Conservation (phyloP, 1,140 invertebrate species). For the Paralvinella palmiformis region DNA sequence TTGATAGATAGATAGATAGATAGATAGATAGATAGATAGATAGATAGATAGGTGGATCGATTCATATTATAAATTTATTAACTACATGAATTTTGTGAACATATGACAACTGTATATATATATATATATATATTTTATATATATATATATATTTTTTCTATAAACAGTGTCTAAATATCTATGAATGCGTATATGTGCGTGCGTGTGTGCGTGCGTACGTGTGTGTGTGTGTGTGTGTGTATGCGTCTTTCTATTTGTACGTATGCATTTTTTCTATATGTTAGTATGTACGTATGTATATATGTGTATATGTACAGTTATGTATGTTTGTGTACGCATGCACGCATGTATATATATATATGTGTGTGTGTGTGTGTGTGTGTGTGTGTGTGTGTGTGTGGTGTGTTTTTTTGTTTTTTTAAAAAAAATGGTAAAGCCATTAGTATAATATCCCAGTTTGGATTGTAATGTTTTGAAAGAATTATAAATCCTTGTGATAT, state of each 20-base stretch:
- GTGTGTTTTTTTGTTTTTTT: background rate
- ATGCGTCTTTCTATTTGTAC: constrained; percentile 20
- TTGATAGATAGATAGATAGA: too few relatives aligned
- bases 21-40: too few relatives aligned
- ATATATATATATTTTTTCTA: too few relatives aligned
- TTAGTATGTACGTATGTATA: constrained; percentile 21
- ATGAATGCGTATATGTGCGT: constrained; percentile 20
- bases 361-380: constrained; percentile 17
- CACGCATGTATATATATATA: constrained; percentile 13
- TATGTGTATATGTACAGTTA: constrained; percentile 17
- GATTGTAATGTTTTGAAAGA: too few relatives aligned
- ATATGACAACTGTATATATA: too few relatives aligned
- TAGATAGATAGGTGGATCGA: too few relatives aligned
- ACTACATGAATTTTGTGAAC: too few relatives aligned
- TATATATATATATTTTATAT: too few relatives aligned
- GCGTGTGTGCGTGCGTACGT: constrained; percentile 18
- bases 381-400: constrained; percentile 10
- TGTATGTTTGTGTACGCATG: constrained; percentile 20
- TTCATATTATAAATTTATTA: too few relatives aligned
- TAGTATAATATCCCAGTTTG: too few relatives aligned
- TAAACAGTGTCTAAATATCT: constrained; percentile 16
- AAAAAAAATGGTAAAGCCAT: too few relatives aligned
- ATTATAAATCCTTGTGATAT: too few relatives aligned
- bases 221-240: constrained; percentile 18
- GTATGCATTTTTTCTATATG: constrained; percentile 22